Evolutionary conservation across 2,888 invertebrate genomes (phyloP), one percentile per base, ranked within the genome.

Genomic region (Arctia plantaginis): DNA sequence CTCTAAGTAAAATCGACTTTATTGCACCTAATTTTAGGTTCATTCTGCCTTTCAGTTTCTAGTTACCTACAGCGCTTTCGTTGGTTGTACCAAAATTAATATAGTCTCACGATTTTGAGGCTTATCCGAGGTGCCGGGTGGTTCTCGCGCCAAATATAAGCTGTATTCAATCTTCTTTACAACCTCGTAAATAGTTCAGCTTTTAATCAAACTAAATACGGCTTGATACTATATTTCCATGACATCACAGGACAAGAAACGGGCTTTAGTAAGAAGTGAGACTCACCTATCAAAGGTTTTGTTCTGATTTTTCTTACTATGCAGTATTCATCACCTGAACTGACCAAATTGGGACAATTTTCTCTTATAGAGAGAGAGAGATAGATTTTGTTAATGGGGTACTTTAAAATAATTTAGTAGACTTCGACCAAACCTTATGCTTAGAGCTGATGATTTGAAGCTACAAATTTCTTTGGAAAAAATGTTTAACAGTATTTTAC

Each of bases 1-100:
- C 30, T 69, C 74, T 59, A 70, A 71, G 79, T 30, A 87, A 85
- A 83, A 75, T 62, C 76, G 74, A 75, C 87, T 83, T 80, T 89
- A 85, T 35, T 6, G 20, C 35, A 8, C 55, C 64, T 66, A 72
- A 0, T 33, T 82, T 87, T 88, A 80, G 81, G 86, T 77, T 75
- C 76, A 83, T 74, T 83, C 75, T 87, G 65, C 73, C 74, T 72
- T 71, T 76, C 65, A 65, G 35, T 51, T 44, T 70, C 23, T 51
- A 71, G 72, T 73, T 72, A 78, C 84, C 87, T 88, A 77, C 47
- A 75, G 75, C 86, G 75, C 82, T 85, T 75, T 66, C 15, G 69
- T 35, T 23, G 66, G 35, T 18, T 72, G 33, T 64, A n/a, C 66
- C 30, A 68, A 75, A 80, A 85, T 85, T 84, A 82, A 83, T 82